A percentile compares a stretch with the other conserved stretches of the same genome.
These are phyloP conservation scores for Sceliomorpha sp. DNA, from an alignment of 2,888 invertebrate species.

Conservation along the genomic window DNA sequence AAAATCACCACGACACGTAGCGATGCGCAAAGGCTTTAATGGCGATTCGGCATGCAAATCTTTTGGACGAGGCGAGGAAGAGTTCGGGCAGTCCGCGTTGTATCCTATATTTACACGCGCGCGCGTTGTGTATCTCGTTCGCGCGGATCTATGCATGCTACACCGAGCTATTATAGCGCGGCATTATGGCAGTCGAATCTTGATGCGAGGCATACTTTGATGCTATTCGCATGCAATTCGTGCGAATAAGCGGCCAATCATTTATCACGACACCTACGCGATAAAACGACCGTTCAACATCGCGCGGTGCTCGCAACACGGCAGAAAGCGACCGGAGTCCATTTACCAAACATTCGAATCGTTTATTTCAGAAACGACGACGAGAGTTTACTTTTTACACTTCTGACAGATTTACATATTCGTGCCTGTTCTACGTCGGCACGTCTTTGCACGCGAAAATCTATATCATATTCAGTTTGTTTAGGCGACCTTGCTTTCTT, in stretches of 20 bases:
- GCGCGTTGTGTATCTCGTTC: constrained; percentile 1
- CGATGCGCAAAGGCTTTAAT: constrained; percentile 66
- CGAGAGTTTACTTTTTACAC: constrained; percentile 36
- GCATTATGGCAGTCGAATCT: constrained; percentile 45
- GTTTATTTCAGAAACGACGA: constrained; percentile 50
- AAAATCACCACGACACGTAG: constrained; percentile 67
- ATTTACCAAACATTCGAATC: constrained; percentile 52
- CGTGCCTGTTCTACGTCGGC: background rate
- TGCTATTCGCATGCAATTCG: constrained; percentile 55
- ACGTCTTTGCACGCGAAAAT: constrained; percentile 30
- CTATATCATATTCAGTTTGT: constrained; percentile 18
- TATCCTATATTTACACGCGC: constrained; percentile 4
- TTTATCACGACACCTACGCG: constrained; percentile 58
- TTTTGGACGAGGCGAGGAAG: constrained; percentile 54
- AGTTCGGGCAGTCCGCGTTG: constrained; percentile 49
- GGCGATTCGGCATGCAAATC: constrained; percentile 68
- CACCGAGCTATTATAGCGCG: constrained; percentile 24
- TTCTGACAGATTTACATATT: constrained; percentile 36
- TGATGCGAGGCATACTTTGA: constrained; percentile 55
- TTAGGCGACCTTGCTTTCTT: background rate
- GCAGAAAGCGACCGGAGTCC: constrained; percentile 40
- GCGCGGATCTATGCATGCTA: constrained; percentile 1
- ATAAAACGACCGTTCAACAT: constrained; percentile 50
- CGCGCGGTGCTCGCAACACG: constrained; percentile 42
- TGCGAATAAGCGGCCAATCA: constrained; percentile 57